These are phyloP conservation scores for Urosaurus nigricauda DNA, from an alignment of 2,797 vertebrate species.

Conservation along the genomic window DNA sequence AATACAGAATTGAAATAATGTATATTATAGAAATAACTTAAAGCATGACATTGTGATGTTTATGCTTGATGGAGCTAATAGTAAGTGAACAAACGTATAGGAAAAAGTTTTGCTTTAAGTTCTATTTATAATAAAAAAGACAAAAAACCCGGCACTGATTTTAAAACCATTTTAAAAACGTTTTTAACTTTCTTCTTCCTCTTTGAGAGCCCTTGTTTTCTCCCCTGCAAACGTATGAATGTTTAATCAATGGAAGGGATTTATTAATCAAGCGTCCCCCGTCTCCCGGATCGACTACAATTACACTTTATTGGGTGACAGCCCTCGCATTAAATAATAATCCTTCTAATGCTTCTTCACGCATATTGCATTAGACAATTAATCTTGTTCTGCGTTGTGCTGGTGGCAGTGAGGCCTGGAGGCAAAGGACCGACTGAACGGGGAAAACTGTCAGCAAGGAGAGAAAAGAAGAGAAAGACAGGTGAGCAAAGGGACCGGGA, in stretches of 20 bases:
- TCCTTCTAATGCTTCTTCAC: neutral
- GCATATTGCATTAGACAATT: neutral
- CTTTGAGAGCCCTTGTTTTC: neutral
- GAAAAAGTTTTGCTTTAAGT: too few species aligned
- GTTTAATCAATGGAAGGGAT: neutral
- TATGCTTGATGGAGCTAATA: too few species aligned
- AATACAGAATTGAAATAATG: too few species aligned
- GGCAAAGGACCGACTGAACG: too few species aligned
- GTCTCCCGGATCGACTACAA: neutral
- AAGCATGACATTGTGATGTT: too few species aligned
- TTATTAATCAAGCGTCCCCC: neutral
- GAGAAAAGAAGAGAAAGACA: neutral
- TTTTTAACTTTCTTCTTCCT: too few species aligned
- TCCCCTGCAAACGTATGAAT: too few species aligned
- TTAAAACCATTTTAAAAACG: neutral
- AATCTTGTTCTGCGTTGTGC: neutral
- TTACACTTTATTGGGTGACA: neutral
- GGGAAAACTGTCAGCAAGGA: neutral
- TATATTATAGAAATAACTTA: too few species aligned
- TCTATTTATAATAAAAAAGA: too few species aligned
- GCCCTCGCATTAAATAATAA: conserved; percentile 9
- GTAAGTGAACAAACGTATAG: too few species aligned
- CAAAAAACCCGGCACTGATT: too few species aligned
- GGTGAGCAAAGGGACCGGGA: neutral
- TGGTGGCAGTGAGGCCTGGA: neutral